Conservation (phyloP, 2,113 vertebrate species). For the Prolemur simus region DNA sequence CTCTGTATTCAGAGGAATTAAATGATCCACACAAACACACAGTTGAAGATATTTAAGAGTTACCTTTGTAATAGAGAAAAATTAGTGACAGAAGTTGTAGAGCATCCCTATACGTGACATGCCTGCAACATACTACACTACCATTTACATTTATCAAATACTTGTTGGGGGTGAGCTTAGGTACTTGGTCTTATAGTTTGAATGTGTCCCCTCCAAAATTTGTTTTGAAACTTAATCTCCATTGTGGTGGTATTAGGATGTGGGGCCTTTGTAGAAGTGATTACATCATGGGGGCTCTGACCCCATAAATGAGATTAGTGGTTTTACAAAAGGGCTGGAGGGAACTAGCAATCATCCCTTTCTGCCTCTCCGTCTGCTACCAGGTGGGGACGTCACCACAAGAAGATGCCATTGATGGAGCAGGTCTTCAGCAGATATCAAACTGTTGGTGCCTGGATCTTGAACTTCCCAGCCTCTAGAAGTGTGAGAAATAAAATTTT, state of each 20-base stretch:
- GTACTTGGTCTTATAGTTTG: not conserved
- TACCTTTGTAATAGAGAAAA: not conserved
- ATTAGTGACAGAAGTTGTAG: not conserved
- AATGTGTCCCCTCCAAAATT: not conserved
- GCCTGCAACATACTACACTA: too few relatives aligned
- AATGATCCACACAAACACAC: not conserved
- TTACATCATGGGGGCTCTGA: not conserved
- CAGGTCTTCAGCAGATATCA: accelerated
- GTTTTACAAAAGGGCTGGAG: not conserved
- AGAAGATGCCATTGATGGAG: not conserved
- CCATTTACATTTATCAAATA: not conserved
- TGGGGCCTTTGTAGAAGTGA: not conserved
- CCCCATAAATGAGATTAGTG: not conserved
- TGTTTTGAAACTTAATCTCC: not conserved
- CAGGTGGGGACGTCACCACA: not conserved
- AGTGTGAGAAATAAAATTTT: not conserved
- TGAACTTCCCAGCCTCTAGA: not conserved
- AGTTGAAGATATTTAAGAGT: not conserved
- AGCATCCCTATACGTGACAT: not conserved
- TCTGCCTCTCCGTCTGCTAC: too few relatives aligned
- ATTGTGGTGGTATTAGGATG: not conserved
- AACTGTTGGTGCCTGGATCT: not conserved
- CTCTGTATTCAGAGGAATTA: not conserved
- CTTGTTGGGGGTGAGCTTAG: not conserved
- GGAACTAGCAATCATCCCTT: not conserved